Percentiles rank a stretch among this genome's conserved stretches.
Conservation (phyloP, 2,888 invertebrate genomes). For the Toxonevra muliebris region DNA sequence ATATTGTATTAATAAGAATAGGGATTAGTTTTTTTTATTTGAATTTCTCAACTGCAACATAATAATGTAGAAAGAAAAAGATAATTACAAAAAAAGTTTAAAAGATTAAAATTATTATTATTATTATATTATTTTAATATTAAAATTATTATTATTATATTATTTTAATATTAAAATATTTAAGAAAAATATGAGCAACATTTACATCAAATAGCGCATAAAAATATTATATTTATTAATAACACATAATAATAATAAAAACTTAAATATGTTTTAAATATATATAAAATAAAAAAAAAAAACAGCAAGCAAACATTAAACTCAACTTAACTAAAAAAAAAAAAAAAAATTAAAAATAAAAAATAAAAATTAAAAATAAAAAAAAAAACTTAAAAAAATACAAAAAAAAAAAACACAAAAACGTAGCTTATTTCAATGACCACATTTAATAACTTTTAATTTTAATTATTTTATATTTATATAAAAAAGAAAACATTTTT, state of each 20-base stretch:
- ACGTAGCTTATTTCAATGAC: too few species aligned
- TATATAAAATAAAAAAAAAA: slow-evolving; percentile 28
- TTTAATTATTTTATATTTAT: too few species aligned
- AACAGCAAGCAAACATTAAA: neutral
- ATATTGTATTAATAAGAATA: too few species aligned
- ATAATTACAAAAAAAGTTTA: slow-evolving; percentile 5
- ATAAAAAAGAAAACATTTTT: slow-evolving; percentile 18
- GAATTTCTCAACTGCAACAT: too few species aligned
- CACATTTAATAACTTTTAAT: too few species aligned
- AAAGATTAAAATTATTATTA: slow-evolving; percentile 32
- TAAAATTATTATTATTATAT: slow-evolving; percentile 37
- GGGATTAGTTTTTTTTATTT: too few species aligned
- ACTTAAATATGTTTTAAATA: slow-evolving; percentile 43
- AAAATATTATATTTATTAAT: slow-evolving; percentile 33
- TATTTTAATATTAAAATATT: slow-evolving; percentile 43
- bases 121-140: slow-evolving; percentile 36
- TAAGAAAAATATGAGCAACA: neutral
- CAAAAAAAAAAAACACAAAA: slow-evolving; percentile 1
- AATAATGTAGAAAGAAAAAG: neutral
- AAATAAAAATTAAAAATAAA: slow-evolving; percentile 12
- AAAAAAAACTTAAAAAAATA: too few species aligned
- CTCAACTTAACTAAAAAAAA: slow-evolving; percentile 9
- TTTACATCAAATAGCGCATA: slow-evolving; percentile 2
- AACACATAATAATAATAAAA: slow-evolving; percentile 29
- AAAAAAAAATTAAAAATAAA: slow-evolving; percentile 7